These are phyloP conservation scores for Aldabrachelys gigantea DNA, from an alignment of 2,113 vertebrate species.

Conservation along the genomic window DNA sequence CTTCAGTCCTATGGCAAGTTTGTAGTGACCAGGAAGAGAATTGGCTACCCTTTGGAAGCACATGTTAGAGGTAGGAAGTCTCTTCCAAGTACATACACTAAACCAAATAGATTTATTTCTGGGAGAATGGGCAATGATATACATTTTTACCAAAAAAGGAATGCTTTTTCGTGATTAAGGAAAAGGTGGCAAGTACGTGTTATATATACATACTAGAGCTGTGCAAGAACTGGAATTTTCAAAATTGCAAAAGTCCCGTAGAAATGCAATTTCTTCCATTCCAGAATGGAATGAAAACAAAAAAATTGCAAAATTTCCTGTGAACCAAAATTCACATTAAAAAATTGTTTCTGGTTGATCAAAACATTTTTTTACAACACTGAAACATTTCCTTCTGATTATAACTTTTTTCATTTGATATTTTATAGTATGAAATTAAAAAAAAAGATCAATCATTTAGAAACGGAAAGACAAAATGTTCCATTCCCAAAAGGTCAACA, in stretches of 20 bases:
- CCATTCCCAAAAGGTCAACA: background rate
- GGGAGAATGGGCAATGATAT: background rate
- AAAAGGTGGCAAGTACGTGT: background rate
- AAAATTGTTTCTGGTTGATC: background rate
- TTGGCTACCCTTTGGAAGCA: background rate
- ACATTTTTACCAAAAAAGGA: accelerated
- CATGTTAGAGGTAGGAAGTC: background rate
- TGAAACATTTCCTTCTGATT: background rate
- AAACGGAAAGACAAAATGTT: background rate
- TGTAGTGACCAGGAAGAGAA: background rate
- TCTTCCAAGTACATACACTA: background rate
- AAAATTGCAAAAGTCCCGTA: no score
- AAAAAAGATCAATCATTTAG: background rate
- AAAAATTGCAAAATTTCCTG: background rate
- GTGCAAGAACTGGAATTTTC: background rate
- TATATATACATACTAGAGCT: accelerated
- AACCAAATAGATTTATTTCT: accelerated
- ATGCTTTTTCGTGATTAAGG: background rate
- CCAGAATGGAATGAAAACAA: background rate
- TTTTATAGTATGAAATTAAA: background rate
- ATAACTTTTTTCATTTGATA: background rate
- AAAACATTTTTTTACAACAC: background rate
- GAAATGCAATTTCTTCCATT: background rate
- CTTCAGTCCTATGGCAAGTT: background rate
- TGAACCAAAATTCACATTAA: accelerated